Base-by-base conservation (phyloP, 92 coral and sea anemone species). In the Palythoa caribaeorum region DNA sequence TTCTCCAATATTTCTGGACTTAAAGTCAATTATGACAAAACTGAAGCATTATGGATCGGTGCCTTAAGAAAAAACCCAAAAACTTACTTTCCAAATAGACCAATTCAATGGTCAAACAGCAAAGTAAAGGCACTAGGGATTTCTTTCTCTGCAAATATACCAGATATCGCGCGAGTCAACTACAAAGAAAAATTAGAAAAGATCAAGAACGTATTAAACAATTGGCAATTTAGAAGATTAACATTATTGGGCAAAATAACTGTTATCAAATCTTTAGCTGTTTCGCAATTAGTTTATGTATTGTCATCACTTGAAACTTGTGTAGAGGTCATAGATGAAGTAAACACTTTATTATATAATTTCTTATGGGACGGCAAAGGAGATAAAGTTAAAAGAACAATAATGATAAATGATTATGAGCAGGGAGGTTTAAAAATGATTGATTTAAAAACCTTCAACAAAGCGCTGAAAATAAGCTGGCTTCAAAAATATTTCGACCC, bases 171-270 rank as follows among this genome's bases (percentile, higher is more conserved):
- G 14, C 44, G 15, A 7, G 44, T 19, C 10, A 70, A 70, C 39
- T 70, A 5, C 15, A 70, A 5, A 70, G 75, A 2, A 6, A 70
- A 70, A 36, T 21, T 70, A 21, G 75, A 70, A 70, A 70, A 70
- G 13, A 8, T 35, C 39, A 70, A 28, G 28, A 28, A 28, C 28
- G 28, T 28, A 28, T 28, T 28, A 28, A 28, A 28, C 28, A 28
- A 28, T 20, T 70, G 75, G 44, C 75, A 70, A 70, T 70, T 70
- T 8, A 70, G 75, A 36, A 70, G 75, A 70, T 14, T 70, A 35
- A 70, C 44, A 21, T 20, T 70, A 36, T 20, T 70, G 44, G 75
- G 75, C 38, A 70, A 70, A 70, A 70, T 70, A 20, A 36, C 44
- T 20, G 75, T 5, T 14, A 70, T 70, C 15, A 20, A 70, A 36